phyloP scores from a whole-genome alignment of 2,888 invertebrate species.

The Cerastis rubricosa region DNA sequence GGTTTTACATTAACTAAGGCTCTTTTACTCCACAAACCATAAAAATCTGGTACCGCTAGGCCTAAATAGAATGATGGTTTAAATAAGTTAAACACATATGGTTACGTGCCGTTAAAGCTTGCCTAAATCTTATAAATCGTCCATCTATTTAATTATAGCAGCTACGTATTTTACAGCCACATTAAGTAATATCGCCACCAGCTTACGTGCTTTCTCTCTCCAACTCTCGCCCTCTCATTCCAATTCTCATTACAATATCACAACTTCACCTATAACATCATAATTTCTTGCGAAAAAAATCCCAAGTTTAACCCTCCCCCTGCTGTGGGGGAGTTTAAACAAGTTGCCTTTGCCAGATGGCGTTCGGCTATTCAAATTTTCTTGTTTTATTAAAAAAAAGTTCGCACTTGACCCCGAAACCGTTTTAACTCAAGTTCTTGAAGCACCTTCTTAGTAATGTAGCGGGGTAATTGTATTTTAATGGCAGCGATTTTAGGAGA shows the following conservation, averaged over 20 bases:
- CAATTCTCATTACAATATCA: constrained; percentile 69
- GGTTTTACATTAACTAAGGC: too few species aligned
- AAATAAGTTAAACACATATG: neutral
- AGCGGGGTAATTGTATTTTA: constrained; percentile 69
- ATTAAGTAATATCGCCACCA: neutral
- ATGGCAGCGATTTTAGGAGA: constrained; percentile 56
- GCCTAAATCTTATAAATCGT: neutral
- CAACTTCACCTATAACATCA: constrained; percentile 74
- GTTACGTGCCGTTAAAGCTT: neutral
- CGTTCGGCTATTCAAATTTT: constrained; percentile 77
- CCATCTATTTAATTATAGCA: neutral
- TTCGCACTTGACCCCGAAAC: constrained; percentile 74
- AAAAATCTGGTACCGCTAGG: neutral
- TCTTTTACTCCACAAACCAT: neutral
- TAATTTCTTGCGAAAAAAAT: constrained; percentile 71
- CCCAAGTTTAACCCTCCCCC: constrained; percentile 65
- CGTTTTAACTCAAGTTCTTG: constrained; percentile 66
- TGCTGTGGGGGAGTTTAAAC: constrained; percentile 67
- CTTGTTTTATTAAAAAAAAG: constrained; percentile 82
- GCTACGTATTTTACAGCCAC: neutral
- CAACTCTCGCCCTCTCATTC: constrained; percentile 47
- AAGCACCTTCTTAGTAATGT: constrained; percentile 70
- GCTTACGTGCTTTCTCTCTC: constrained; percentile 23
- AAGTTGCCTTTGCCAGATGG: constrained; percentile 76
- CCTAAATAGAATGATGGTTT: neutral